Base-by-base conservation (phyloP, 2,113 vertebrate species). In the Phrynosoma platyrhinos region DNA sequence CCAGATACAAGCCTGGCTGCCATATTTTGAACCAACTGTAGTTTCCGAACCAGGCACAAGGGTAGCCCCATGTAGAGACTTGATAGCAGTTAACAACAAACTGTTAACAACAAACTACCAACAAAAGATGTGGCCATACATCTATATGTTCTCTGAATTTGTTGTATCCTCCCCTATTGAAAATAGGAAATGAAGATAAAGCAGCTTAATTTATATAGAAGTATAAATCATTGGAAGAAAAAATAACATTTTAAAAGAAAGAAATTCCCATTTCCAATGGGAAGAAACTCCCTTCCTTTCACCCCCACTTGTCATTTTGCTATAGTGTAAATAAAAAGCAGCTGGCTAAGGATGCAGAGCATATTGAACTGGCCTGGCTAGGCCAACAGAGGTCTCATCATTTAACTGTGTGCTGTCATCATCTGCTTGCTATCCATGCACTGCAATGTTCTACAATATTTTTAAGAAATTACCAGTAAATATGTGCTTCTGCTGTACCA, bases 391-490 rank as follows among this genome's bases (percentile, higher is more conserved):
- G 94, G 93, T 96, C 95, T 96, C 92, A 92, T 52, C 21, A 58
- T 80, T 79, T 91, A 96, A 93, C 93, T 94, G 82, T 91, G 91
- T 90, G 66, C 83, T 82, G 88, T 94, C 94, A 88, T 95, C 94
- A 93, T 94, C 93, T 95, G 93, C 91, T 97, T 96, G 94, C 79
- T 88, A 95, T 93, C 93, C 92, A 92, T 77, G 91, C 91, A 84
- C 86, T 90, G 90, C 87, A 92, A 88, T 64, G 82, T 92, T 90
- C 91, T 96, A 84, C 47, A 83, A 93, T 88, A 93, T 87, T 94
- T 90, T 91, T 91, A 89, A 94, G 92, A 90, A 87, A 93, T 91
- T 95, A 94, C 90, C 93, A 95, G 94, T 91, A 96, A 96, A 95
- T 92, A 94, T 93, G 91, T 88, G 92, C 90, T 94, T 91, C 78